phyloP scores from a whole-genome alignment of 2,888 invertebrate genomes.

The Caenorhabditis macrosperma region DNA sequence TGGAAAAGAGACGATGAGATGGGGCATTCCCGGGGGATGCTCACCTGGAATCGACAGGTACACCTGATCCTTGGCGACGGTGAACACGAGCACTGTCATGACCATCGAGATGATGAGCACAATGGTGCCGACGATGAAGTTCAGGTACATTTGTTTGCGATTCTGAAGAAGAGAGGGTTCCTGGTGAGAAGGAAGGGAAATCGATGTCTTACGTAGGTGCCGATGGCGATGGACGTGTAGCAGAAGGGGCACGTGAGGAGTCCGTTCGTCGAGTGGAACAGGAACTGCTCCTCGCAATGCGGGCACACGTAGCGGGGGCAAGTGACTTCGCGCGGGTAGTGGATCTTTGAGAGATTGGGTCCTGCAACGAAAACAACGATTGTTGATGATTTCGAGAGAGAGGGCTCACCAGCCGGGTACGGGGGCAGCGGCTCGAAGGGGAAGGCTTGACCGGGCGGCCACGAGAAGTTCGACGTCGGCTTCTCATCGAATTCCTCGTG shows the following conservation, averaged over 20 bases:
- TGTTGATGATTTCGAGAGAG: background rate
- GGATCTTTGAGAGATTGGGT: constrained; percentile 65
- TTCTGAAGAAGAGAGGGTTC: constrained; percentile 34
- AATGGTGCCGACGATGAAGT: constrained; percentile 52
- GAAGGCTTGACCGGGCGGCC: constrained; percentile 65
- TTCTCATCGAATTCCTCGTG: constrained; percentile 57
- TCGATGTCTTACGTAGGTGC: constrained; percentile 68
- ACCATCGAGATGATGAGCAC: constrained; percentile 48
- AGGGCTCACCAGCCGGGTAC: constrained; percentile 63
- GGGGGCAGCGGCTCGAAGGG: constrained; percentile 66
- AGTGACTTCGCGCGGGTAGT: constrained; percentile 64
- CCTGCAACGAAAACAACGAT: constrained; percentile 50
- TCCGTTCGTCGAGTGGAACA: constrained; percentile 64
- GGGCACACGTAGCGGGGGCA: constrained; percentile 67
- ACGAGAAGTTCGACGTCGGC: constrained; percentile 58
- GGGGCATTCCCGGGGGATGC: no score
- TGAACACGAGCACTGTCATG: constrained; percentile 47
- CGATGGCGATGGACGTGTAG: constrained; percentile 65
- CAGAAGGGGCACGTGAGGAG: constrained; percentile 68
- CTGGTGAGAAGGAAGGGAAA: background rate
- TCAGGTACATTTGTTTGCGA: constrained; percentile 56
- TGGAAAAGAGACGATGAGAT: constrained; percentile 5
- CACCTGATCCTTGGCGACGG: constrained; percentile 56
- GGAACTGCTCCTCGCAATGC: constrained; percentile 65
- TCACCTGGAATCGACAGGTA: constrained; percentile 58